Evolutionary conservation across 2,797 vertebrate genomes (phyloP), one percentile per base, ranked within the genome.

Genomic region (Nannoperca australis): DNA sequence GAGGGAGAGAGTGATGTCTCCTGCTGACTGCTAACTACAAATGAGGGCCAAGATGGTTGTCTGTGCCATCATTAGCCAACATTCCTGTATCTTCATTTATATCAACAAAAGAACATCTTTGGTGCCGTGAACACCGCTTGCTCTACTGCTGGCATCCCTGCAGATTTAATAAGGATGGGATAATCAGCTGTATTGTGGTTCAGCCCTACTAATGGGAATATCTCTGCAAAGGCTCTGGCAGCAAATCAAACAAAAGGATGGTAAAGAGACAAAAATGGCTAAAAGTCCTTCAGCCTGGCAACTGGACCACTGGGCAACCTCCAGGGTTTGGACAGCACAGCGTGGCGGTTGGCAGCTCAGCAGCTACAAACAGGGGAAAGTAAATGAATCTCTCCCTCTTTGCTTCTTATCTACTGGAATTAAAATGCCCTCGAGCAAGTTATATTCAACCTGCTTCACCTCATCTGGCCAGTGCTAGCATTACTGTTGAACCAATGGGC

Each of bases 21-120:
- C n/a, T 18, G 53, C 79, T 77, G 73, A 56, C 44, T 68, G 66
- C 58, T 74, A 81, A 84, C 72, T 79, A 73, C 78, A 85, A 86
- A 85, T 75, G 50, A 86, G 78, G 80, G 66, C 61, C 73, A 68
- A 70, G 55, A 82, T 82, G 75, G 82, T 84, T 77, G 77, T 77
- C 53, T 45, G 65, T 68, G 80, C 55, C 81, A 77, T 90, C 87
- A 88, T 91, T 91, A 94, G 85, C 87, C 83, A 74, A 27, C 85
- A 85, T 92, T 85, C 78, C 82, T 78, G 58, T 32, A 47, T 79
- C 38, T 70, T 78, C 49, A 45, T 74, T 77, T 60, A 83, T 76
- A 79, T 88, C 85, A 88, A 90, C 86, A 94, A 91, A 92, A 85
- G 79, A 75, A 63, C 49, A 60, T 74, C 65, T 83, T 76, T 81